Base-by-base conservation (phyloP, 2,888 invertebrate species). In the Cinara cedri region DNA sequence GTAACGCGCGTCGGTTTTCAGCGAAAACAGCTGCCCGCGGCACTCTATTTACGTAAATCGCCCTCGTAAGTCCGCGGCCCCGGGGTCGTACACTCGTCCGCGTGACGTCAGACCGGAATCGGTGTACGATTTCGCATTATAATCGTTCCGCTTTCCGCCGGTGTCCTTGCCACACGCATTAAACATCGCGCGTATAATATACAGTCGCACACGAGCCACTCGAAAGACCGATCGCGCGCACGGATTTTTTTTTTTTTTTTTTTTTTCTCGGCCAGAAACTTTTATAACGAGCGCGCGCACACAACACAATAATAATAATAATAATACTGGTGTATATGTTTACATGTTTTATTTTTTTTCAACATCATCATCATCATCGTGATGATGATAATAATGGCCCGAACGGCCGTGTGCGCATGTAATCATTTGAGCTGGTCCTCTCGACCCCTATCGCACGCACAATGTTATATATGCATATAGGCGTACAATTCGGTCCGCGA, bases 231-330 rank as follows among this genome's bases (percentile, higher is more conserved):
- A 78, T 68, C 76, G 49, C 68, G 76, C 68, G 76, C 66, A 66
- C 55, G n/a, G 46, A n/a, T 24, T 44, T 51, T 66, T 51, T 46
- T 49, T 76, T 76, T 51, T 65, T 19, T 24, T 9, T n/a, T 55
- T 57, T 57, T 57, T 21, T 57, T 49, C 76, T 57, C 76, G 57
- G 68, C 57, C 66, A 60, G 76, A 76, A 76, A 76, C 76, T 76
- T 76, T 76, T 76, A 76, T 76, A 76, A 76, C 76, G 76, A 76
- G 76, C 68, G 68, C 46, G 24, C n/a, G 16, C 55, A n/a, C 65
- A 54, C 66, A 26, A 55, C 10, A 34, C 1, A 26, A 49, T 49
- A 10, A 34, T 26, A 10, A n/a, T 26, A 10, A 66, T 49, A 46
- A 24, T 49, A 14, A 66, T 66, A 57, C n/a, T n/a, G n/a, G n/a